phyloP scores from a whole-genome alignment of 2,797 vertebrate species.

The Synanceia verrucosa region DNA sequence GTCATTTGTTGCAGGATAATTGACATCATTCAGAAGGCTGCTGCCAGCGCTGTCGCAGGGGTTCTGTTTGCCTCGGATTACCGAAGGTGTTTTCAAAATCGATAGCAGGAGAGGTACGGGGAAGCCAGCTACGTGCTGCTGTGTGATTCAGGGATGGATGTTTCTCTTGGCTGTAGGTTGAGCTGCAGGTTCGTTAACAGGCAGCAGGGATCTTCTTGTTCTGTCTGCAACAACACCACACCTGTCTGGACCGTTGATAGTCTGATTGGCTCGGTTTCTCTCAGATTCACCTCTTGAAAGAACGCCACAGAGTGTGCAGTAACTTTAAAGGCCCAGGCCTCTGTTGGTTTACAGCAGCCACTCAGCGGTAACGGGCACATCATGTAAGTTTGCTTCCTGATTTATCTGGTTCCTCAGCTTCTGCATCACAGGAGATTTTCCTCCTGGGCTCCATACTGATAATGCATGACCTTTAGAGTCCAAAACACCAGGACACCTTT shows the following conservation, averaged over 20 bases:
- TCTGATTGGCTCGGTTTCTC: not conserved
- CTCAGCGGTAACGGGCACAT: not conserved
- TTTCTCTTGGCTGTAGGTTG: not conserved
- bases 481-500: not conserved
- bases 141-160: not conserved
- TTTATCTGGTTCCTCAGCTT: not conserved
- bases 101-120: slow-evolving; percentile 17
- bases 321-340: not conserved
- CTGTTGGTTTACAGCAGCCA: not conserved
- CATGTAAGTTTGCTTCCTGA: rapidly evolving
- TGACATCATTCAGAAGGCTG: slow-evolving; percentile 56
- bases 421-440: too few species aligned
- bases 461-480: not conserved
- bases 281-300: slow-evolving; percentile 17
- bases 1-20: slow-evolving; percentile 67
- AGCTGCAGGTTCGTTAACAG: slow-evolving; percentile 16
- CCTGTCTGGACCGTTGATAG: slow-evolving; percentile 12
- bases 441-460: not conserved
- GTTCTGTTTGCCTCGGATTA: slow-evolving; percentile 50
- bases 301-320: not conserved
- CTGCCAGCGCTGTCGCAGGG: slow-evolving; percentile 39
- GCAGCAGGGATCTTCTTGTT: not conserved
- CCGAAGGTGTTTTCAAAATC: slow-evolving; percentile 47
- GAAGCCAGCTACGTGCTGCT: slow-evolving; percentile 4
- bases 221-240: slow-evolving; percentile 11